Conservation (phyloP, 2,113 vertebrate genomes). For the Oxygymnocypris stewartii region DNA sequence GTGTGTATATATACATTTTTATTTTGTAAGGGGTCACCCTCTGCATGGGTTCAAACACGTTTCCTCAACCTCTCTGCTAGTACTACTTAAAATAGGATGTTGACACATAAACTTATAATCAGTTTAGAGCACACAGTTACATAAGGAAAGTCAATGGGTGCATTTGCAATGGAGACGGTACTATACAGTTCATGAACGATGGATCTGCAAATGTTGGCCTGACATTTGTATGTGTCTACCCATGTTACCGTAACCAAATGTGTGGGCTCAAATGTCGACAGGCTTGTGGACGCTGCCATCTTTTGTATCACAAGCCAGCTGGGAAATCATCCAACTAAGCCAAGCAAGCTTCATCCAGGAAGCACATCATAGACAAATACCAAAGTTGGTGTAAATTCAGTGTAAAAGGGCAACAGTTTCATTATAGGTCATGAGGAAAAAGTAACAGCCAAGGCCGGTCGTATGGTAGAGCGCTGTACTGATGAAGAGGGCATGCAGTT, state of each 20-base stretch:
- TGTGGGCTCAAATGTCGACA: background rate
- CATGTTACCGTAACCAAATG: background rate
- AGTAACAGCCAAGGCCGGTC: background rate
- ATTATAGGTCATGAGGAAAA: background rate
- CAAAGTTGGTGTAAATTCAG: background rate
- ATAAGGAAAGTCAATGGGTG: constrained; percentile 2
- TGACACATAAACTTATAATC: constrained; percentile 8
- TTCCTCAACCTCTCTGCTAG: background rate
- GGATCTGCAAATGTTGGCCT: background rate
- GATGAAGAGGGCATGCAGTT: background rate
- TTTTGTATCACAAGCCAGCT: background rate
- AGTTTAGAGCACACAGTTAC: constrained; percentile 1
- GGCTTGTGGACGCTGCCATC: background rate
- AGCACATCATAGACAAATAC: background rate
- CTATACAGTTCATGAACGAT: background rate
- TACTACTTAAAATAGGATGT: background rate
- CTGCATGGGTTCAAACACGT: background rate
- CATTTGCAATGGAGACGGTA: background rate
- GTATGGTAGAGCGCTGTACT: background rate
- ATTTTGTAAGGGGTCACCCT: background rate
- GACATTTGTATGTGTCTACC: background rate
- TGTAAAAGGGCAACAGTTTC: no score
- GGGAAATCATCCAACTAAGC: background rate
- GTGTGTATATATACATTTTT: background rate
- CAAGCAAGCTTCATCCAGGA: background rate